Percentiles rank a stretch among this genome's conserved stretches.
phyloP scores from a whole-genome alignment of 2,888 invertebrate genomes.

The Chloromyia formosa region DNA sequence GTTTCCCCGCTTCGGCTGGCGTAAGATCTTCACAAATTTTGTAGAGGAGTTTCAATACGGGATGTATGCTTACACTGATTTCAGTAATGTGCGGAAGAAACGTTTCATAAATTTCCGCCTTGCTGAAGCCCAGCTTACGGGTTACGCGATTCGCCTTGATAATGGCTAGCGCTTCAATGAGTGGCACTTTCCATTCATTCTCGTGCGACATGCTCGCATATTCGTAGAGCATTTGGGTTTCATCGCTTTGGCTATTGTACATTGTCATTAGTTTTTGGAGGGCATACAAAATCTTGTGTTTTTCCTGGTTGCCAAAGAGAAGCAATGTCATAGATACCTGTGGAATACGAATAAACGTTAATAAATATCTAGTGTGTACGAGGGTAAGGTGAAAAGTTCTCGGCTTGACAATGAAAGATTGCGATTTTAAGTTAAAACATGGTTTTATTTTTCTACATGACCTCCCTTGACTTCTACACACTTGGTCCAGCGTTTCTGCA shows the following conservation, averaged over 20 bases:
- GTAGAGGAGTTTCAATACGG: constrained; percentile 64
- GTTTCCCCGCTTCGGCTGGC: constrained; percentile 54
- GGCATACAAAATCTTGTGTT: not conserved
- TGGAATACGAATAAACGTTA: no score
- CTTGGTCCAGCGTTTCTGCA: no score
- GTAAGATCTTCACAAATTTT: constrained; percentile 63
- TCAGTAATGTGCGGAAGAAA: constrained; percentile 61
- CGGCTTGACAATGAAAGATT: no score
- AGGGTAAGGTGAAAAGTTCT: no score
- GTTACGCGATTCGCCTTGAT: constrained; percentile 61
- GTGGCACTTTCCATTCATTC: constrained; percentile 61
- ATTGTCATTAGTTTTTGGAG: constrained; percentile 57
- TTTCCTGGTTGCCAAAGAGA: constrained; percentile 57
- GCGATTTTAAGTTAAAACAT: no score
- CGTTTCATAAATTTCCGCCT: constrained; percentile 55
- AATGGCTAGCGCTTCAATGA: constrained; percentile 67
- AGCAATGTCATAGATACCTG: constrained; percentile 60
- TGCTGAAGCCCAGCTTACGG: constrained; percentile 60
- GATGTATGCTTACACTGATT: constrained; percentile 61
- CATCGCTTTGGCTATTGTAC: constrained; percentile 45
- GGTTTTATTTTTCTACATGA: no score
- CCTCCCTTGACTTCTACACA: no score
- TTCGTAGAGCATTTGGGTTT: constrained; percentile 53
- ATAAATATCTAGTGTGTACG: no score
- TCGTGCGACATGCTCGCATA: constrained; percentile 56